Evolutionary conservation across 1,140 invertebrate species (phyloP).

Genomic region (Drosophila nikananu): DNA sequence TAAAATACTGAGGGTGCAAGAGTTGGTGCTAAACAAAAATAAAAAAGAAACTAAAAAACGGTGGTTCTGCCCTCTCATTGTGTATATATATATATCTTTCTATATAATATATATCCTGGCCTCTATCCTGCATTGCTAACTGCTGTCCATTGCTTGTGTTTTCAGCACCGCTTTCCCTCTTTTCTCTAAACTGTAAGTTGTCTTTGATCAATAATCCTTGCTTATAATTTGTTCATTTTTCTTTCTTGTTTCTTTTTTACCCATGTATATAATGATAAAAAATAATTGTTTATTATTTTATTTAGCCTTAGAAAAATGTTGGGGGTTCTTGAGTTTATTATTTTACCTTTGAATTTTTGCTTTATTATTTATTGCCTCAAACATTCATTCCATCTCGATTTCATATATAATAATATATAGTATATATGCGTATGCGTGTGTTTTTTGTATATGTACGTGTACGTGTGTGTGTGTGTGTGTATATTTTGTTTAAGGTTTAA

Average conservation of each 20-base stretch:
- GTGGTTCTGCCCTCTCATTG: conserved; percentile 26
- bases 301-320: conserved; percentile 44
- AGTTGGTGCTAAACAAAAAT: background rate
- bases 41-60: conserved; percentile 20
- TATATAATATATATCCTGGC: conserved; percentile 14
- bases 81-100: background rate
- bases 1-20: conserved; percentile 24
- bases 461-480: conserved; percentile 45
- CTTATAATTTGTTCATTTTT: conserved; percentile 11
- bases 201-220: conserved; percentile 37
- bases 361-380: conserved; percentile 39
- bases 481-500: conserved; percentile 82
- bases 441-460: conserved; percentile 46
- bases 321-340: conserved; percentile 10
- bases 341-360: conserved; percentile 19
- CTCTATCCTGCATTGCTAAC: conserved; percentile 24
- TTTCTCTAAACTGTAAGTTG: background rate
- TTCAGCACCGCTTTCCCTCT: conserved; percentile 25
- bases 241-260: background rate
- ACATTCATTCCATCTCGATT: conserved; percentile 25
- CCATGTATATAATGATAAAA: conserved; percentile 40
- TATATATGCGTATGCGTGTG: conserved; percentile 48
- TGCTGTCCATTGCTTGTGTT: background rate
- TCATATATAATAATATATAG: conserved; percentile 47
- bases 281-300: conserved; percentile 34